phyloP scores from a whole-genome alignment of 2,797 vertebrate species.

The Onychomys leucogaster region DNA sequence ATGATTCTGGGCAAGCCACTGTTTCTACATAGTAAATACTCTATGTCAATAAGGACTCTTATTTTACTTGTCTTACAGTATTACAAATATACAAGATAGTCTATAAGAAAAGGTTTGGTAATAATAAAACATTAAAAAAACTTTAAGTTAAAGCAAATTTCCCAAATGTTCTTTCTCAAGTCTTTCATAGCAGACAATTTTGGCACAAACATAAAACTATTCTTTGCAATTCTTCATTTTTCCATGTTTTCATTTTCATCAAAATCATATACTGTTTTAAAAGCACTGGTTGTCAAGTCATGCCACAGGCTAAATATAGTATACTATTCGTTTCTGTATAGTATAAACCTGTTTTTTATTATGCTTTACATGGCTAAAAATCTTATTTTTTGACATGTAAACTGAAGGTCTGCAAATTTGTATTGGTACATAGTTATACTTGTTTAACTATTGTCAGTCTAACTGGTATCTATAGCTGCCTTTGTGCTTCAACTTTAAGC shows the following conservation, averaged over 20 bases:
- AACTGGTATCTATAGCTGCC: background rate
- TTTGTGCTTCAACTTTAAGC: conserved; percentile 1
- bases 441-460: background rate
- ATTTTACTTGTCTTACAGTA: conserved; percentile 35
- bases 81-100: background rate
- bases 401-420: conserved; percentile 51
- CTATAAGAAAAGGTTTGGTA: conserved; percentile 19
- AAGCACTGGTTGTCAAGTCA: conserved; percentile 35
- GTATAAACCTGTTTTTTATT: background rate
- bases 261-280: conserved; percentile 1
- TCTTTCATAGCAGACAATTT: conserved; percentile 40
- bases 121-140: background rate
- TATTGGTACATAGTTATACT: background rate
- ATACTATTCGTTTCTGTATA: background rate
- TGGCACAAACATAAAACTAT: conserved; percentile 54
- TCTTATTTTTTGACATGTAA: conserved; percentile 22
- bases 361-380: conserved; percentile 40
- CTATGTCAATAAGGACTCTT: background rate
- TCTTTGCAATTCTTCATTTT: conserved; percentile 1
- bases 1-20: conserved; percentile 22
- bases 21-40: background rate
- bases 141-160: background rate
- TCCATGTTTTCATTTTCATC: conserved; percentile 45
- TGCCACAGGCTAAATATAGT: background rate
- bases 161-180: conserved; percentile 17